Evolutionary conservation across 2,797 vertebrate genomes (phyloP).

Genomic region (Neostethus bicornis): DNA sequence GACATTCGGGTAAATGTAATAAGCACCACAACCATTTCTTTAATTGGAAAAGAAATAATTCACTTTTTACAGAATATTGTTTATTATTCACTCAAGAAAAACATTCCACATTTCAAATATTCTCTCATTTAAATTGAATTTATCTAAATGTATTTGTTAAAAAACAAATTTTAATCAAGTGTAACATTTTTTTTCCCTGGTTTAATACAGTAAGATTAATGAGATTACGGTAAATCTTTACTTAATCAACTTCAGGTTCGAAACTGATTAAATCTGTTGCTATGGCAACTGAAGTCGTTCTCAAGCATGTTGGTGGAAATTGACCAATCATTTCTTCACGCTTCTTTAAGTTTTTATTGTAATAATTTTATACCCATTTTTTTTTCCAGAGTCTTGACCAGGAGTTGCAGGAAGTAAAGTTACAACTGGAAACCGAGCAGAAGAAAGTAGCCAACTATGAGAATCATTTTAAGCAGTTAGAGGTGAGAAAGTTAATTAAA

Average conservation of each 20-base stretch:
- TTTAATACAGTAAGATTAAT: no score
- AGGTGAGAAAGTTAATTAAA: constrained; percentile 71
- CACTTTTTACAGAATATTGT: no score
- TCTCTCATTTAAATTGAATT: no score
- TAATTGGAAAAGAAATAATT: no score
- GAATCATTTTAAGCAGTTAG: constrained; percentile 75
- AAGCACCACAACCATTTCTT: no score
- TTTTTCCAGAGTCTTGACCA: constrained; percentile 76
- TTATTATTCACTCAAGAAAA: no score
- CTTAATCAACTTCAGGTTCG: no score
- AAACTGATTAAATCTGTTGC: neutral
- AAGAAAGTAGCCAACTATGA: constrained; percentile 68
- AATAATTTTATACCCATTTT: constrained; percentile 5
- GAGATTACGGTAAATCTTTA: no score
- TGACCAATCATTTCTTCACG: neutral
- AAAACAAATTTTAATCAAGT: no score
- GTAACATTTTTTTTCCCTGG: no score
- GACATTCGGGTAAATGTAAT: constrained; percentile 83
- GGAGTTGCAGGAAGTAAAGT: constrained; percentile 76
- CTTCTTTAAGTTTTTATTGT: neutral
- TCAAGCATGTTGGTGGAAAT: neutral
- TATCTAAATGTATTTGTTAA: no score
- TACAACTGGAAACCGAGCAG: constrained; percentile 75
- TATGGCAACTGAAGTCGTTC: neutral
- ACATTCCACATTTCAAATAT: no score